Conservation (phyloP, 2,888 invertebrate species). For the Chesias legatella region DNA sequence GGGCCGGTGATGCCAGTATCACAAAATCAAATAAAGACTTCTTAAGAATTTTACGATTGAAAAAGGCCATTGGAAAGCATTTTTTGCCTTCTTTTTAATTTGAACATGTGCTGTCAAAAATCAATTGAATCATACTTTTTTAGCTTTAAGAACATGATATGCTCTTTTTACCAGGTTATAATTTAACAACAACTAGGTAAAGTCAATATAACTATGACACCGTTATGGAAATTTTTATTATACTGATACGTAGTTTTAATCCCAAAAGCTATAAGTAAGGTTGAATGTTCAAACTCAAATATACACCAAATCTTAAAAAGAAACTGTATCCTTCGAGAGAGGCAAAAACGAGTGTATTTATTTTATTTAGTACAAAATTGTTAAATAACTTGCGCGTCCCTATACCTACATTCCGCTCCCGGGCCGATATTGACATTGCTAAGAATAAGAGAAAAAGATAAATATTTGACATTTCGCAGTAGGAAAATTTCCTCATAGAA, state of each 20-base stretch:
- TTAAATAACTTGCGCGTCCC: slow-evolving; percentile 51
- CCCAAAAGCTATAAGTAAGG: not conserved
- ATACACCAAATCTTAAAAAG: slow-evolving; percentile 10
- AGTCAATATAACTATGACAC: too few relatives aligned
- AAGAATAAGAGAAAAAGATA: slow-evolving; percentile 51
- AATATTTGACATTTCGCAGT: slow-evolving; percentile 62
- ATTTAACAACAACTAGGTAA: too few relatives aligned
- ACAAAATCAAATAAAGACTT: slow-evolving; percentile 68
- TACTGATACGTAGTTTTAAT: too few relatives aligned
- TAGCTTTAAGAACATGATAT: too few relatives aligned
- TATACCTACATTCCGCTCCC: slow-evolving; percentile 54
- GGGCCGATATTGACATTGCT: slow-evolving; percentile 57
- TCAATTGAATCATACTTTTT: too few relatives aligned
- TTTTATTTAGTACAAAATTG: slow-evolving; percentile 49
- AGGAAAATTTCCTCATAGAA: slow-evolving; percentile 47
- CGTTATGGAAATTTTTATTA: too few relatives aligned
- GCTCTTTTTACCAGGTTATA: too few relatives aligned
- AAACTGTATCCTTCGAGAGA: slow-evolving; percentile 18
- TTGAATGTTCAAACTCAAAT: too few relatives aligned
- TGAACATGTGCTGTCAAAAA: too few relatives aligned
- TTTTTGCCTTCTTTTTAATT: slow-evolving; percentile 1
- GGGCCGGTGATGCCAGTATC: slow-evolving; percentile 59
- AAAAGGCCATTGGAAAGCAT: slow-evolving; percentile 33
- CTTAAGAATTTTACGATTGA: slow-evolving; percentile 61
- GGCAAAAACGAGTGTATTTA: slow-evolving; percentile 35